A percentile compares a stretch with the other conserved stretches of the same genome.
Conservation (phyloP, 2,797 vertebrate genomes). For the Psittacula derbiana region DNA sequence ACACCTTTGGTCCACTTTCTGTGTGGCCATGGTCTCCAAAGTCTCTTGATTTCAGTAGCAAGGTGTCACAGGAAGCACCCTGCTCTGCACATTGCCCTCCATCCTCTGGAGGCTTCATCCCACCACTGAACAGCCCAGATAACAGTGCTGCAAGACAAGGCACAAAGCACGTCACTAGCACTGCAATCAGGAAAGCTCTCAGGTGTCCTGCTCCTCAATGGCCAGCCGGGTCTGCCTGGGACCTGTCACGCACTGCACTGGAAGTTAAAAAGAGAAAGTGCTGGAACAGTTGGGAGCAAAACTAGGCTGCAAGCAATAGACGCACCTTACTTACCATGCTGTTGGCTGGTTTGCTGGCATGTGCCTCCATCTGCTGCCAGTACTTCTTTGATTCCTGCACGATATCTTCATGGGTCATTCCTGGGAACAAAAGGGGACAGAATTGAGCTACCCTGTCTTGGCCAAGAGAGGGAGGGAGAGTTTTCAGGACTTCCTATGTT, state of each 20-base stretch:
- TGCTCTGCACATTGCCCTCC: background rate
- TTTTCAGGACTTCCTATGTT: background rate
- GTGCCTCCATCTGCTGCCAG: constrained; percentile 92
- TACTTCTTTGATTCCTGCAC: constrained; percentile 96
- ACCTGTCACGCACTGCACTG: background rate
- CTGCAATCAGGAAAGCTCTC: background rate
- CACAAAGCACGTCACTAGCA: background rate
- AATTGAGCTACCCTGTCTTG: background rate
- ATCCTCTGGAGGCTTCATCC: background rate
- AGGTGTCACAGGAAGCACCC: background rate
- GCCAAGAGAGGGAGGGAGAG: background rate
- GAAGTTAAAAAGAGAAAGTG: background rate
- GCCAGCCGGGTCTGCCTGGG: background rate
- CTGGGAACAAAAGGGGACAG: constrained; percentile 68
- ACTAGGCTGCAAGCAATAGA: background rate
- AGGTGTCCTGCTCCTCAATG: background rate
- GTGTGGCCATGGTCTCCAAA: background rate
- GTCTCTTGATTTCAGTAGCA: background rate
- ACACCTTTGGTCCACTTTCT: background rate
- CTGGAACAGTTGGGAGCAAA: background rate
- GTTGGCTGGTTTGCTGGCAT: constrained; percentile 81
- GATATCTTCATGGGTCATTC: constrained; percentile 97
- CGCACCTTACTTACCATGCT: constrained; percentile 71
- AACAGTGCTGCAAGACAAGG: background rate
- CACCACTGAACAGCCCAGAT: background rate